phyloP scores from a whole-genome alignment of 2,888 invertebrate genomes.

The Eustalomyia histrio region DNA sequence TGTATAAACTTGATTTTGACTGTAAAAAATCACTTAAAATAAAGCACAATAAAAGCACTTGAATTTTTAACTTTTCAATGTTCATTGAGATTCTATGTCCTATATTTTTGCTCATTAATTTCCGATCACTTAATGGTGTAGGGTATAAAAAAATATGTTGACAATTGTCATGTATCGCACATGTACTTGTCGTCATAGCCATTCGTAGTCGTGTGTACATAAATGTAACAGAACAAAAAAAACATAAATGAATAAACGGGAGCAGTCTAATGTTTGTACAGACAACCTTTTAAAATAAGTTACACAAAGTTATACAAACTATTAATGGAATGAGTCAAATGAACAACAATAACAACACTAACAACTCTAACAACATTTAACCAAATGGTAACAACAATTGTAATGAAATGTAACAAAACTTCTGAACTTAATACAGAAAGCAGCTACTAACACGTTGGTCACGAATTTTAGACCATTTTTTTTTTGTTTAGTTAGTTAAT shows the following conservation, averaged over 20 bases:
- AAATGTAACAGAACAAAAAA: constrained; percentile 8
- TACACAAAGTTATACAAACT: constrained; percentile 2
- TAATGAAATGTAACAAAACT: constrained; percentile 63
- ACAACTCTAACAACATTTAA: constrained; percentile 25
- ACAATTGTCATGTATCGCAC: constrained; percentile 60
- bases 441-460: constrained; percentile 64
- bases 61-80: too few relatives aligned
- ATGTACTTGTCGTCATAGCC: too few relatives aligned
- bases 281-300: constrained; percentile 9
- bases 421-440: constrained; percentile 40
- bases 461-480: constrained; percentile 61
- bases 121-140: too few relatives aligned
- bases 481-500: constrained; percentile 19
- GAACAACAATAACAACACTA: constrained; percentile 23
- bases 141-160: constrained; percentile 41
- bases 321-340: constrained; percentile 54
- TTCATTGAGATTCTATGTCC: too few relatives aligned
- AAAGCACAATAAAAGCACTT: too few relatives aligned
- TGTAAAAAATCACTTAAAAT: too few relatives aligned
- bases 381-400: constrained; percentile 48
- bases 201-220: constrained; percentile 32
- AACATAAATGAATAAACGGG: constrained; percentile 48
- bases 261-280: constrained; percentile 53
- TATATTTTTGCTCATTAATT: constrained; percentile 25
- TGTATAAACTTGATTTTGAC: too few relatives aligned